A percentile compares a stretch with the other conserved stretches of the same genome.
Conservation (phyloP, 2,888 invertebrate genomes). For the Stenurella melanura region DNA sequence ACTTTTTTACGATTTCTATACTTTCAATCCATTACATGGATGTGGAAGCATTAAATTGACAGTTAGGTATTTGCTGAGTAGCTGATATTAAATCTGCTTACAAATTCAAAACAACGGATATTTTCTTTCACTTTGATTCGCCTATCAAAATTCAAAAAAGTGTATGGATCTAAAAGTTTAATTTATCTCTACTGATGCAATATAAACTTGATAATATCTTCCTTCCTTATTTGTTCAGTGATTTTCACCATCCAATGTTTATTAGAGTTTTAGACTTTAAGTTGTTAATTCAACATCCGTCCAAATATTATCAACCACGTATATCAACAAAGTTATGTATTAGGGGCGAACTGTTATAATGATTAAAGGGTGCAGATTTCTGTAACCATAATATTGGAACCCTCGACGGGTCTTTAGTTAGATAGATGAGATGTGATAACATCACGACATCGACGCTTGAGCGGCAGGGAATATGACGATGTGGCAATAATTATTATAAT, state of each 20-base stretch:
- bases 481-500: constrained; percentile 24
- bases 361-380: constrained; percentile 21
- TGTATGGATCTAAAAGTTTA: too few relatives aligned
- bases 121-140: too few relatives aligned
- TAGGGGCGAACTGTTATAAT: neutral
- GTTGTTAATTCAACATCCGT: neutral
- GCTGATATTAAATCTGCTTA: too few relatives aligned
- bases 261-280: neutral
- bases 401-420: constrained; percentile 27
- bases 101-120: too few relatives aligned
- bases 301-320: neutral
- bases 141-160: too few relatives aligned
- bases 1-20: too few relatives aligned
- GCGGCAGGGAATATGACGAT: constrained; percentile 15
- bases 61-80: too few relatives aligned
- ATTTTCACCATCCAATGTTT: neutral
- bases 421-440: constrained; percentile 31
- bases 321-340: neutral
- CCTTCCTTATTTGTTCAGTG: too few relatives aligned
- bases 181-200: too few relatives aligned
- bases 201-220: too few relatives aligned
- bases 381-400: constrained; percentile 15
- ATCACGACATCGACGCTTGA: constrained; percentile 13
- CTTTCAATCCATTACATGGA: too few relatives aligned
- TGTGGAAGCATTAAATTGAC: too few relatives aligned